Conservation (phyloP, 1,140 invertebrate genomes). For the Drosophila kohkoa region DNA sequence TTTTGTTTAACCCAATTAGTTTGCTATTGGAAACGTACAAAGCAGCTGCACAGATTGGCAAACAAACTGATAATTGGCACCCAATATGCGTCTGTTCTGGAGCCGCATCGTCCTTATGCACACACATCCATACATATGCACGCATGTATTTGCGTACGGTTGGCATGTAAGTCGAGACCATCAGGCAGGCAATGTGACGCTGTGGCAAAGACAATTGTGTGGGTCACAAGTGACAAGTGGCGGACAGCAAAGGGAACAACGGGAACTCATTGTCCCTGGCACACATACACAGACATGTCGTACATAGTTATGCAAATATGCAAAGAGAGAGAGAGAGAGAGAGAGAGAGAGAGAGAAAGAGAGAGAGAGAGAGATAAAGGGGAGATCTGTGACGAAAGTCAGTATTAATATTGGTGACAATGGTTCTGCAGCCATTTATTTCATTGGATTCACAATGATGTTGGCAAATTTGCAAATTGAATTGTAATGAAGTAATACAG, state of each 20-base stretch:
- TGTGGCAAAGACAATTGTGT: constrained; percentile 24
- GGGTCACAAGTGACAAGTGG: constrained; percentile 26
- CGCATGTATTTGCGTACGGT: too few species aligned
- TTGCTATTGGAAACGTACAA: constrained; percentile 3
- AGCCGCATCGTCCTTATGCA: constrained; percentile 1
- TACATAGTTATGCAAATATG: constrained; percentile 16
- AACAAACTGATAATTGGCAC: constrained; percentile 39
- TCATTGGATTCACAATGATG: constrained; percentile 14
- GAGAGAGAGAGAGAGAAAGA: background rate
- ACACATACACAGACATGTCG: constrained; percentile 1
- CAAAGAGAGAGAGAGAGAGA: background rate
- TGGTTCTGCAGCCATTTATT: constrained; percentile 3
- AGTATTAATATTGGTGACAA: constrained; percentile 24
- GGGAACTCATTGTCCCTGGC: constrained; percentile 24
- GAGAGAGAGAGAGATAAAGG: background rate
- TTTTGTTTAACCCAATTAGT: constrained; percentile 45
- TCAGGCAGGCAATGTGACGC: constrained; percentile 10
- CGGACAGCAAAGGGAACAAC: constrained; percentile 21
- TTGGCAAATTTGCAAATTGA: constrained; percentile 34
- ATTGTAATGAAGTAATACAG: constrained; percentile 35
- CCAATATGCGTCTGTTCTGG: constrained; percentile 24
- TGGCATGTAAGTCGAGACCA: background rate
- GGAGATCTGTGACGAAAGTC: constrained; percentile 10
- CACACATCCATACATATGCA: too few species aligned
- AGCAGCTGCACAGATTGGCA: constrained; percentile 20